Evolutionary conservation across 1,140 invertebrate genomes (phyloP).

Genomic region (Lethocerus indicus): DNA sequence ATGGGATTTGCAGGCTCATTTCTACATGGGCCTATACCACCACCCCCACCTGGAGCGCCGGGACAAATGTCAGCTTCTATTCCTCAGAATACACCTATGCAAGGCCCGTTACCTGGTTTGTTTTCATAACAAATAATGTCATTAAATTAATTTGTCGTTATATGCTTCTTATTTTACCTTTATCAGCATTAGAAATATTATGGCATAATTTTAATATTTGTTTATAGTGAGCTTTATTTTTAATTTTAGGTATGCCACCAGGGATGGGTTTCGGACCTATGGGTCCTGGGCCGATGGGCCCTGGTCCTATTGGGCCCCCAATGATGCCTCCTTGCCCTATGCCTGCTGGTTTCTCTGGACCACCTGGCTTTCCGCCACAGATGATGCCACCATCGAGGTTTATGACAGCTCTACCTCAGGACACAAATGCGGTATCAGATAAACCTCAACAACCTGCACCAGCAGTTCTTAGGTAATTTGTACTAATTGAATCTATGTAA

Average conservation of each 20-base stretch:
- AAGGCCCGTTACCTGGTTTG: too few relatives aligned
- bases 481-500: background rate
- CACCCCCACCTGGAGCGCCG: conserved; percentile 5
- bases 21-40: conserved; percentile 8
- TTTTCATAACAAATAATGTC: too few relatives aligned
- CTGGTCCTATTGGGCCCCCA: conserved; percentile 9
- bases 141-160: too few relatives aligned
- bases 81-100: too few relatives aligned
- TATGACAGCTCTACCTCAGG: background rate
- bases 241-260: too few relatives aligned
- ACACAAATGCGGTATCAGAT: background rate
- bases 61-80: background rate
- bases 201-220: too few relatives aligned
- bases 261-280: conserved; percentile 7
- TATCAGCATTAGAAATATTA: too few relatives aligned
- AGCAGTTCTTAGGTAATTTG: conserved; percentile 16
- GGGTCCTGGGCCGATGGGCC: conserved; percentile 8
- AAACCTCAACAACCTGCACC: conserved; percentile 6
- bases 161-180: too few relatives aligned
- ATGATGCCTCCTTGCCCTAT: conserved; percentile 10
- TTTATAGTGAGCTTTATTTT: too few relatives aligned
- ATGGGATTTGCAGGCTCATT: too few relatives aligned
- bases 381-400: background rate
- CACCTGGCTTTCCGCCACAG: background rate
- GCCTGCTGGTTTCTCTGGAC: background rate